Percentiles rank a stretch among this genome's conserved stretches.
Conservation (phyloP, 2,888 invertebrate species). For the Pyrrhia umbra region DNA sequence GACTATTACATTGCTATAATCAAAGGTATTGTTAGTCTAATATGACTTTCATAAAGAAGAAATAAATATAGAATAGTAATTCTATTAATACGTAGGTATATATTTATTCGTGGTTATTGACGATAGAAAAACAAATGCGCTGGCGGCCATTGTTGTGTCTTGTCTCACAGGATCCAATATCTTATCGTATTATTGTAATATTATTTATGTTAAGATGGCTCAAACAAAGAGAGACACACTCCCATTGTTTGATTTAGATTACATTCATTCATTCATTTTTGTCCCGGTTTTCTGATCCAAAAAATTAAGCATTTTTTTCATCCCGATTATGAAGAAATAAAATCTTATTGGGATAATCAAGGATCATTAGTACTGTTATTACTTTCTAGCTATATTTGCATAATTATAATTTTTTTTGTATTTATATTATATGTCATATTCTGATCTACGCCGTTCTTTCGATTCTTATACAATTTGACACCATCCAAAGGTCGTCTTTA, state of each 20-base stretch:
- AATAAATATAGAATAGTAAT: background rate
- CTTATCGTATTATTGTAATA: background rate
- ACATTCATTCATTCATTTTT: background rate
- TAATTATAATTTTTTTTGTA: no score
- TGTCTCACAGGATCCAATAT: conserved; percentile 18
- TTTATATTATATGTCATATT: no score
- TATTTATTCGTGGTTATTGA: background rate
- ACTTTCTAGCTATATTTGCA: no score
- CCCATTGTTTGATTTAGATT: no score
- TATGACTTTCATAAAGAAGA: no score
- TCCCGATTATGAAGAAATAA: background rate
- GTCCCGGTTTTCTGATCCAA: background rate
- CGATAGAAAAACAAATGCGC: background rate
- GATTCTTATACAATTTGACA: no score
- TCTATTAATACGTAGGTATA: background rate
- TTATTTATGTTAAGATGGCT: background rate
- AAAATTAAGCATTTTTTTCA: no score
- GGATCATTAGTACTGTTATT: no score
- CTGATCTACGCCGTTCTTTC: no score
- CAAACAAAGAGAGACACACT: no score
- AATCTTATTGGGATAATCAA: no score
- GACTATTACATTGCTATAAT: background rate
- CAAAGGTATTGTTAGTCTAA: background rate
- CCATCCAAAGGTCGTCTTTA: no score
- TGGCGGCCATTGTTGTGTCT: conserved; percentile 18